A percentile compares a stretch with the other conserved stretches of the same genome.
phyloP scores from a whole-genome alignment of 92 coral and sea anemone genomes.

The Zoanthus gigantus region DNA sequence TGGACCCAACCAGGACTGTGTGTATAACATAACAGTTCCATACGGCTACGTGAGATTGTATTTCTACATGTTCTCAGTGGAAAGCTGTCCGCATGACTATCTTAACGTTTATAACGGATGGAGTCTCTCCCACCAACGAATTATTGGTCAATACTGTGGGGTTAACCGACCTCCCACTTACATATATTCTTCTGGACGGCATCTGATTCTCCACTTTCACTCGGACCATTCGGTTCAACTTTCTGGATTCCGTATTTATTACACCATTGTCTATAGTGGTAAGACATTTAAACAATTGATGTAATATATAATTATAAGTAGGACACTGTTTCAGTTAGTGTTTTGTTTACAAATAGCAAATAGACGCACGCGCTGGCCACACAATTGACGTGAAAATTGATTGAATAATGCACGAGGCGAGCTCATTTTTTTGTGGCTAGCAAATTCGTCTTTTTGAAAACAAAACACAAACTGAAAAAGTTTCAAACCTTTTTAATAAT shows the following conservation, averaged over 20 bases:
- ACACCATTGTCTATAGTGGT: constrained; percentile 16
- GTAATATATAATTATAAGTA: no score
- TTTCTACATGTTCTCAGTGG: background rate
- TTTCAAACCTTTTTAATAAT: no score
- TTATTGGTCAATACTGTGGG: constrained; percentile 24
- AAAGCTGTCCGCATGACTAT: constrained; percentile 25
- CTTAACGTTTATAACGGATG: constrained; percentile 35
- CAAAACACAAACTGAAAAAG: no score
- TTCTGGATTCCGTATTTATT: constrained; percentile 16
- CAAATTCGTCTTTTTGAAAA: no score
- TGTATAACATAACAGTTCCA: constrained; percentile 13
- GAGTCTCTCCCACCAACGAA: background rate
- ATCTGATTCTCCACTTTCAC: constrained; percentile 9
- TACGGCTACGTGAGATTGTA: constrained; percentile 14
- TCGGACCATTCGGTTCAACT: background rate
- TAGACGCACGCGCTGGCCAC: no score
- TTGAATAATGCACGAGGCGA: no score
- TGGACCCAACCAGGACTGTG: background rate
- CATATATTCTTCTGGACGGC: constrained; percentile 7
- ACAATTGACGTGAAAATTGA: no score
- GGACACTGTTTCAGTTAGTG: no score
- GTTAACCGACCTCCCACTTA: background rate
- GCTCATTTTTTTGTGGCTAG: no score
- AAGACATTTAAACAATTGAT: background rate
- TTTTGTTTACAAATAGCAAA: no score